A percentile compares a stretch with the other conserved stretches of the same genome.
These are phyloP conservation scores for Camptogramma bilineatum DNA, from an alignment of 2,888 invertebrate species.

Conservation along the genomic window DNA sequence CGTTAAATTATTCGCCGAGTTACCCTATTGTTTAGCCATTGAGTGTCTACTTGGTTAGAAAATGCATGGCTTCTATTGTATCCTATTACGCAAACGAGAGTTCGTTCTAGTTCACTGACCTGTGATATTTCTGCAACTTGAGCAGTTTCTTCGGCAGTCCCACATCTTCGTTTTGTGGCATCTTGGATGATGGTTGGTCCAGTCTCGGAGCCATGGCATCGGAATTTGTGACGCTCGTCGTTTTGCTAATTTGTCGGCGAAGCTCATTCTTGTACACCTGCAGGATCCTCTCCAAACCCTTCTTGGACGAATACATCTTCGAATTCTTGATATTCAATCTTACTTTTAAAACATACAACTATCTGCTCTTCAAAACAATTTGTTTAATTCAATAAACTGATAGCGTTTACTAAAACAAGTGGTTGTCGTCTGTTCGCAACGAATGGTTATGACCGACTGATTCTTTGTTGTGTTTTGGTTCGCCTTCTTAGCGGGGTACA, in stretches of 20 bases:
- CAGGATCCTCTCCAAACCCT: slow-evolving; percentile 70
- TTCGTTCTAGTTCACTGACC: slow-evolving; percentile 80
- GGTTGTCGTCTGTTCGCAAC: slow-evolving; percentile 60
- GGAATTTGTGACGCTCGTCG: slow-evolving; percentile 86
- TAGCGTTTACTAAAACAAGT: slow-evolving; percentile 36
- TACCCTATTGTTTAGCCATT: slow-evolving; percentile 33
- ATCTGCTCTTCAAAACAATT: slow-evolving; percentile 30
- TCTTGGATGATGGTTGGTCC: slow-evolving; percentile 67
- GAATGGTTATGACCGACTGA: slow-evolving; percentile 73
- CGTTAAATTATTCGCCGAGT: slow-evolving; percentile 10
- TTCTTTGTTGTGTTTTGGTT: slow-evolving; percentile 81
- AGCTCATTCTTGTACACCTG: slow-evolving; percentile 77
- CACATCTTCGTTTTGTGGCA: slow-evolving; percentile 68
- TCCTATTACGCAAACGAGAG: slow-evolving; percentile 65
- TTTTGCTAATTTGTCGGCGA: slow-evolving; percentile 85
- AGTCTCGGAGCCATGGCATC: slow-evolving; percentile 84
- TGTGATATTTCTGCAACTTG: slow-evolving; percentile 85
- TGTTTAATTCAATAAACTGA: slow-evolving; percentile 52
- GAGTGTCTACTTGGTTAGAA: slow-evolving; percentile 16
- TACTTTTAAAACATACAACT: slow-evolving; percentile 30
- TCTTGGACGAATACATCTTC: slow-evolving; percentile 76
- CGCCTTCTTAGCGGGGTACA: slow-evolving; percentile 67
- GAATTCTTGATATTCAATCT: slow-evolving; percentile 21
- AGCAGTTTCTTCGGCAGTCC: slow-evolving; percentile 77
- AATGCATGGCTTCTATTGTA: slow-evolving; percentile 30